Evolutionary conservation across 2,797 vertebrate genomes (phyloP), one percentile per base, ranked within the genome.

Genomic region (Mergus octosetaceus): DNA sequence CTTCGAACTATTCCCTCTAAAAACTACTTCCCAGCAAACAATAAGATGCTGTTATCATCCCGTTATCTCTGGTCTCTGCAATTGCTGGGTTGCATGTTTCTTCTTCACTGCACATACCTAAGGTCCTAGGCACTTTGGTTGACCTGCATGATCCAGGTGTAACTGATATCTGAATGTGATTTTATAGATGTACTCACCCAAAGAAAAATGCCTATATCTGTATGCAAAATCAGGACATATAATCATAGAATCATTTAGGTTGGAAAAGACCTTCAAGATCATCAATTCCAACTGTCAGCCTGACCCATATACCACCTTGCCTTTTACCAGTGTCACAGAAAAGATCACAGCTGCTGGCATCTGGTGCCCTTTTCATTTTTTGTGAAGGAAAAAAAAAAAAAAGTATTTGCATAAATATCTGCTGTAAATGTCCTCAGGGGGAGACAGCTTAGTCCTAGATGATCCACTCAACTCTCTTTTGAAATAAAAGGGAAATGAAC

Each of bases 21-120:
- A 86, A 85, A 2, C 27, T 32, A 10, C n/a, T 88, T 34, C n/a
- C 39, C 12, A 25, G 12, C 18, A 61, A 86, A 49, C 30, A 25
- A 6, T 18, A 28, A 0, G 0, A 85, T 8, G 13, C 13, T 9
- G 6, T 53, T 24, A 39, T 15, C 60, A 85, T 8, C 13, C 13
- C 9, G 6, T 53, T 24, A 39, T 15, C 64, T 61, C 27, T 18
- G 25, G 13, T 39, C 20, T 61, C 28, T 56, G 34, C 10, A 66
- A 22, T 4, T 8, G 24, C 0, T 62, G 12, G 30, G 7, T 76
- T 20, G 57, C 9, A 2, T 14, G 10, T 70, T 82, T 90, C n/a
- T 25, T 58, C 58, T 70, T 66, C 28, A 32, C 6, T 11, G 3
- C 4, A 0, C 13, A 4, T 34, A 36, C 11, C 16, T 30, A 32